Conservation (phyloP, 2,888 invertebrate species). For the Zootermopsis nevadensis region DNA sequence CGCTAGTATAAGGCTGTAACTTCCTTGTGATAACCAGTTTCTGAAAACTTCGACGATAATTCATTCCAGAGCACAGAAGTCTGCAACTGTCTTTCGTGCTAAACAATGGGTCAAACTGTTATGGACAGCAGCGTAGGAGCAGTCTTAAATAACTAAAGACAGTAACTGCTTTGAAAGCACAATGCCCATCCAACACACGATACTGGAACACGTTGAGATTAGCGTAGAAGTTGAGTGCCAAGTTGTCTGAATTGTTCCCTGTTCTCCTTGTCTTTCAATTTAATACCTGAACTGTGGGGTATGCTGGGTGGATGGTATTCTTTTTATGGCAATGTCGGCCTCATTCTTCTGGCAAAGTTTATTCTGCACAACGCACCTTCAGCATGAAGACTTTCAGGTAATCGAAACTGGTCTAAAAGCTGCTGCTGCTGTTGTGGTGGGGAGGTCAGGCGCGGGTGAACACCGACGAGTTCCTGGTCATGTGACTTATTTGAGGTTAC, state of each 20-base stretch:
- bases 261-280: not conserved
- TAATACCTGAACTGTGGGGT: not conserved
- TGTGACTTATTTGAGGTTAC: not conserved
- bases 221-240: not conserved
- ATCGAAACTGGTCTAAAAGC: conserved; percentile 23
- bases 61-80: too few species aligned
- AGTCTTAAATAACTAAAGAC: not conserved
- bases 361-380: not conserved
- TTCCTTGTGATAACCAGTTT: too few species aligned
- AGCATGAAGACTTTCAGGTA: not conserved
- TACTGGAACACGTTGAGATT: too few species aligned
- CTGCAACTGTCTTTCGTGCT: too few species aligned
- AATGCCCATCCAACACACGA: not conserved
- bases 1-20: too few species aligned
- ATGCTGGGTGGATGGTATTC: not conserved
- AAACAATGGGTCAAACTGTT: too few species aligned
- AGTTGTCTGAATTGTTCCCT: not conserved
- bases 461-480: conserved; percentile 25
- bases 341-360: conserved; percentile 2
- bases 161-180: not conserved
- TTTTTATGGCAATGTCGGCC: not conserved
- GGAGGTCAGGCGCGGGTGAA: conserved; percentile 31
- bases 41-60: too few species aligned
- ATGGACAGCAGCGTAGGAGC: too few species aligned
- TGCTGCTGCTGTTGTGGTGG: conserved; percentile 4